Percentiles rank a stretch among this genome's conserved stretches.
Conservation (phyloP, 2,797 vertebrate genomes). For the Chloroceryle amazona region DNA sequence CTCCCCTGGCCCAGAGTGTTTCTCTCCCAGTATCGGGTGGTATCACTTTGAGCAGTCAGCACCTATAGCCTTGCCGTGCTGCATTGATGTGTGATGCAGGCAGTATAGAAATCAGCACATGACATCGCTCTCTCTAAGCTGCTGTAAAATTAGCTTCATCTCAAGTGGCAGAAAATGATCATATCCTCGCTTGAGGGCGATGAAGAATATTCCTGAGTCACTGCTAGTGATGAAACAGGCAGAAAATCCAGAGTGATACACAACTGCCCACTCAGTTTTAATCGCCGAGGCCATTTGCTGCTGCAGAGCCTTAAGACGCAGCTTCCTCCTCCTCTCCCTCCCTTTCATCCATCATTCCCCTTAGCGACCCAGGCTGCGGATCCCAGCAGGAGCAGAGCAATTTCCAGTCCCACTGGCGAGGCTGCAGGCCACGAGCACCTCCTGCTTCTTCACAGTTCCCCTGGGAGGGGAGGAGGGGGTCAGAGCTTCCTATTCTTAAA, state of each 20-base stretch:
- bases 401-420: background rate
- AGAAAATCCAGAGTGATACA: slow-evolving; percentile 64
- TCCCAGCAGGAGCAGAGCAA: slow-evolving; percentile 3
- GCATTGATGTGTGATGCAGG: background rate
- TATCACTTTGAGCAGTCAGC: background rate
- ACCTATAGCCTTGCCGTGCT: background rate
- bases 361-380: background rate
- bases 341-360: slow-evolving; percentile 51
- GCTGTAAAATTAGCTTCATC: slow-evolving; percentile 74
- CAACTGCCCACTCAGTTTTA: slow-evolving; percentile 71
- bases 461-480: background rate
- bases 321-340: slow-evolving; percentile 58
- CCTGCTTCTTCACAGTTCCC: background rate
- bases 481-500: background rate
- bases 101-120: slow-evolving; percentile 47
- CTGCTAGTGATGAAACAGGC: slow-evolving; percentile 65
- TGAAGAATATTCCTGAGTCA: slow-evolving; percentile 73
- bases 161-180: slow-evolving; percentile 74
- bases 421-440: background rate
- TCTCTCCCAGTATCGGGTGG: background rate
- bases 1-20: background rate
- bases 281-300: slow-evolving; percentile 64
- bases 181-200: slow-evolving; percentile 65
- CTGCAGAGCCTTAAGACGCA: slow-evolving; percentile 32
- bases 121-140: slow-evolving; percentile 58